Evolutionary conservation across 2,797 vertebrate species (phyloP).

Genomic region (Microhierax caerulescens): DNA sequence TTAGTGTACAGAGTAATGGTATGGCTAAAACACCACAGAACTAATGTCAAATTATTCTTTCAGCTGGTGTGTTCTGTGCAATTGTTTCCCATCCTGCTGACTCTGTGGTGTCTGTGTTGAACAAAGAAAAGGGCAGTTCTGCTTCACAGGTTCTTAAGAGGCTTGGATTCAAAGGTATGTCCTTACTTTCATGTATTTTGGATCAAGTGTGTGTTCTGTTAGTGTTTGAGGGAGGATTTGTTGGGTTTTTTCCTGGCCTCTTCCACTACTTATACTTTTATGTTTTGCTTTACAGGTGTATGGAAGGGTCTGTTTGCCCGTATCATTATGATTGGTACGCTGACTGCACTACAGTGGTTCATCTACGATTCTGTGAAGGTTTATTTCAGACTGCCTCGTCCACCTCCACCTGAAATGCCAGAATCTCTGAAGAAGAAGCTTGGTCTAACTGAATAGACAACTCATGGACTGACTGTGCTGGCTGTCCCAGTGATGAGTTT

Average conservation of each 20-base stretch:
- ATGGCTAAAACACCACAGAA: not conserved
- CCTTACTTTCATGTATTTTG: not conserved
- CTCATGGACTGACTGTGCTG: constrained; percentile 74
- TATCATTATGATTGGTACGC: constrained; percentile 97
- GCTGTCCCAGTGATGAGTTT: constrained; percentile 69
- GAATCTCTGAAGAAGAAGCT: constrained; percentile 96
- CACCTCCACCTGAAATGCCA: constrained; percentile 94
- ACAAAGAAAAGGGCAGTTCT: constrained; percentile 96
- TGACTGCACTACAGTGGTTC: constrained; percentile 96
- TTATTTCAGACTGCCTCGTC: constrained; percentile 93
- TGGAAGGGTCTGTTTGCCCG: constrained; percentile 95
- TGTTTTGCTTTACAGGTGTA: constrained; percentile 79
- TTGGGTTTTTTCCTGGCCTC: not conserved
- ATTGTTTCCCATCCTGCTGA: constrained; percentile 98
- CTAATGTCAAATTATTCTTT: constrained; percentile 43
- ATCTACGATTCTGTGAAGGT: constrained; percentile 96
- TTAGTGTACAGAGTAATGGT: not conserved
- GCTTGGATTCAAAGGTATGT: constrained; percentile 89
- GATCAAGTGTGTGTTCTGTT: not conserved
- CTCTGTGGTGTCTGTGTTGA: constrained; percentile 97
- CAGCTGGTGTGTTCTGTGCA: constrained; percentile 98
- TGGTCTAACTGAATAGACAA: constrained; percentile 82
- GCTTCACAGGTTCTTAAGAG: constrained; percentile 87
- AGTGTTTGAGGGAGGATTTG: not conserved
- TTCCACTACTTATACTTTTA: not conserved